Percentiles rank a stretch among this genome's conserved stretches.
Conservation (phyloP, 1,140 invertebrate genomes). For the Brachionus asplanchnoidis region DNA sequence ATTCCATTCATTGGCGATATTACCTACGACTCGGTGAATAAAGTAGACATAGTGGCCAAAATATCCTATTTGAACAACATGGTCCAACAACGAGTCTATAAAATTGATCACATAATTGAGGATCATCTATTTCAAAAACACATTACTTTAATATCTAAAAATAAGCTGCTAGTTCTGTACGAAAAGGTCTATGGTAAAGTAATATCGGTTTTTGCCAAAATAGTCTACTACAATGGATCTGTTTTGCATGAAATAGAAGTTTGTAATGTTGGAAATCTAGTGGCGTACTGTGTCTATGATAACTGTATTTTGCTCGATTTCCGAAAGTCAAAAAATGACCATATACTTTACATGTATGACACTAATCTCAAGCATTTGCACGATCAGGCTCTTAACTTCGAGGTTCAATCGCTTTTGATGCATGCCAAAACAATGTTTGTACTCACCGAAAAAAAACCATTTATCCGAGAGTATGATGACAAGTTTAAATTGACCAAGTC, state of each 20-base stretch:
- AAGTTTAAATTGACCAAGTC: not conserved
- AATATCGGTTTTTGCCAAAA: not conserved
- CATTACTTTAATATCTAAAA: not conserved
- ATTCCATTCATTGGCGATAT: constrained; percentile 7
- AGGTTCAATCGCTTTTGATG: not conserved
- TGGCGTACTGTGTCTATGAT: not conserved
- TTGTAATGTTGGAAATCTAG: not conserved
- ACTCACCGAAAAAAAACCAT: not conserved
- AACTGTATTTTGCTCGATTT: not conserved
- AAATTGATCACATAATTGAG: not conserved
- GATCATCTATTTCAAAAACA: not conserved
- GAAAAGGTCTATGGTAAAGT: constrained; percentile 28
- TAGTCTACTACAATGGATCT: constrained; percentile 2
- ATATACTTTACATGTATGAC: not conserved
- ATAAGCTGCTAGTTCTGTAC: not conserved
- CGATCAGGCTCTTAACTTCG: not conserved
- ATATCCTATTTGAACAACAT: not conserved
- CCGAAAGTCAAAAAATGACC: not conserved
- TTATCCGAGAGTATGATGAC: not conserved
- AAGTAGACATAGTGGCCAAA: constrained; percentile 12
- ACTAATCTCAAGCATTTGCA: not conserved
- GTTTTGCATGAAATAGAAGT: not conserved
- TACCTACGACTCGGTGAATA: not conserved
- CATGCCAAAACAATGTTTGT: not conserved
- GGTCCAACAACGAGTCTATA: not conserved